A percentile compares a stretch with the other conserved stretches of the same genome.
These are phyloP conservation scores for Lamellibrachia luymesi DNA, from an alignment of 1,140 invertebrate species.

Conservation along the genomic window DNA sequence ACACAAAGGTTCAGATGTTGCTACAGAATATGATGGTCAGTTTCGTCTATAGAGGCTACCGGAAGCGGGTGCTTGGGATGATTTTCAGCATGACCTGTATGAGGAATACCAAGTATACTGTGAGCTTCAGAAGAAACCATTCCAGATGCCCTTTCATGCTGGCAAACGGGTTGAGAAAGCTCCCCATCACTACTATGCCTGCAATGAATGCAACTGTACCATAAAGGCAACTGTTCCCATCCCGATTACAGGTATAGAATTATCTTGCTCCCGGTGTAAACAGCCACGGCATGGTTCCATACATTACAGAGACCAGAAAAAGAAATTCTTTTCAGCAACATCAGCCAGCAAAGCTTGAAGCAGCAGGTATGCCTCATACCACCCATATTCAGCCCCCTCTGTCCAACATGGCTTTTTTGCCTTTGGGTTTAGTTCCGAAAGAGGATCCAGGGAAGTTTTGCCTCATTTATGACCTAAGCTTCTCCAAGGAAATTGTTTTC, in stretches of 20 bases:
- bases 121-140: background rate
- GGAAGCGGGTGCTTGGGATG: background rate
- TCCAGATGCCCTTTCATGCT: background rate
- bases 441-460: too few species aligned
- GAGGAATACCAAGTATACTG: background rate
- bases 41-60: too few species aligned
- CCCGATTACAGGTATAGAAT: background rate
- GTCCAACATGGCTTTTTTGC: background rate
- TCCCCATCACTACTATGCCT: background rate
- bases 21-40: too few species aligned
- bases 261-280: background rate
- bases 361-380: background rate
- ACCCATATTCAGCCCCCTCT: background rate
- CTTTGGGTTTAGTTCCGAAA: too few species aligned
- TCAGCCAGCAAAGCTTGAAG: background rate
- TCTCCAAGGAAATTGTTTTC: too few species aligned
- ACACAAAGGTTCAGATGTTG: too few species aligned
- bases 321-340: background rate
- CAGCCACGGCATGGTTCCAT: background rate
- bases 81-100: background rate
- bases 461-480: too few species aligned
- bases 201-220: background rate
- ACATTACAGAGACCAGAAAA: background rate
- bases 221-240: background rate
- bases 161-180: background rate